These are phyloP conservation scores for Eubucco bourcierii DNA, from an alignment of 2,113 vertebrate genomes.

Conservation along the genomic window DNA sequence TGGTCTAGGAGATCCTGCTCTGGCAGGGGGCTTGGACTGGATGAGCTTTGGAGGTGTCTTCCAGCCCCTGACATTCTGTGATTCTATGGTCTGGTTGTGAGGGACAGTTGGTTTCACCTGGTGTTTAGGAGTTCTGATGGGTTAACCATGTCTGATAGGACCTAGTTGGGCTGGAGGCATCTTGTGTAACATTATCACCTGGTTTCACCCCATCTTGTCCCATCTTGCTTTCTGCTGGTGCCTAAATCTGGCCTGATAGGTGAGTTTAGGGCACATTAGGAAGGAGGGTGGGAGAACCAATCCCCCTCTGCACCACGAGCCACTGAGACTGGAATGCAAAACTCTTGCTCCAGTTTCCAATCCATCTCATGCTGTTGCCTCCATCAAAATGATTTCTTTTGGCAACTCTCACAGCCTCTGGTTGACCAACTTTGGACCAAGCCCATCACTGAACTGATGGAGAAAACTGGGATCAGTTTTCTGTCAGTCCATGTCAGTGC, in stretches of 20 bases:
- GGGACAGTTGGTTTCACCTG: neutral
- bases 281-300: neutral
- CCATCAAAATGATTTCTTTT: neutral
- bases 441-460: neutral
- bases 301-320: neutral
- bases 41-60: no score
- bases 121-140: neutral
- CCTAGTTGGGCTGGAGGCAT: neutral
- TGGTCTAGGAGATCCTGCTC: no score
- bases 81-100: neutral
- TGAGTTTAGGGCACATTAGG: neutral
- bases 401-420: neutral
- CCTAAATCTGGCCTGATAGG: neutral
- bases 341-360: fast-evolving
- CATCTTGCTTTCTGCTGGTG: neutral
- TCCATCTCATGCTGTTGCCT: fast-evolving
- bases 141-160: neutral
- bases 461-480: no score
- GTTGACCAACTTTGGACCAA: neutral
- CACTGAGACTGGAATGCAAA: neutral
- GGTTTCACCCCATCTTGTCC: neutral
- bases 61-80: no score
- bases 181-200: no score
- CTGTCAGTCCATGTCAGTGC: no score
- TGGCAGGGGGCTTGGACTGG: no score